phyloP scores from a whole-genome alignment of 2,797 vertebrate genomes.

The Sciurus carolinensis region DNA sequence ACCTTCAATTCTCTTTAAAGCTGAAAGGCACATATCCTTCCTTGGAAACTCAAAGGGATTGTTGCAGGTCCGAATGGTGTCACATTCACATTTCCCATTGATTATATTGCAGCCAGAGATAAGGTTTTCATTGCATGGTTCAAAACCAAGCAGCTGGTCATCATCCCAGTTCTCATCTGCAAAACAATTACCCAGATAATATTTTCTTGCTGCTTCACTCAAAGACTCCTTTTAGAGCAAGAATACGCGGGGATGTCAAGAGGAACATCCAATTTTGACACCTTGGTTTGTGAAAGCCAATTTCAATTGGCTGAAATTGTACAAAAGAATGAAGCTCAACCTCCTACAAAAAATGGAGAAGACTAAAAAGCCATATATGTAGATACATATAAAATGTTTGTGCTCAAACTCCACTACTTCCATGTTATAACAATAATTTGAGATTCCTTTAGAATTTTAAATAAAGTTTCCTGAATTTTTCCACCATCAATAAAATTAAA shows the following conservation, averaged over 20 bases:
- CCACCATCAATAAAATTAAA: neutral
- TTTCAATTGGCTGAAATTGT: neutral
- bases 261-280: neutral
- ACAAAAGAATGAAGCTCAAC: neutral
- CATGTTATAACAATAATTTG: neutral
- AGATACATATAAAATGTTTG: neutral
- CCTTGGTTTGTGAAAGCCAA: neutral
- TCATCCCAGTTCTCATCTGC: constrained; percentile 96
- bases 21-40: constrained; percentile 91
- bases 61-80: constrained; percentile 94
- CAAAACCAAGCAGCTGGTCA: constrained; percentile 95
- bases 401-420: neutral
- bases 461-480: neutral
- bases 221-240: constrained; percentile 21
- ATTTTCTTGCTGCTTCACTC: constrained; percentile 48
- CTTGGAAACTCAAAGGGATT: constrained; percentile 95
- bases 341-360: neutral
- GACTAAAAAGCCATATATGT: neutral
- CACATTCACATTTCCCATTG: constrained; percentile 94
- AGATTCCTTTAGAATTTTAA: neutral
- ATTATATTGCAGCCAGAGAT: constrained; percentile 96
- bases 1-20: constrained; percentile 95
- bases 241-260: neutral
- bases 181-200: constrained; percentile 83
- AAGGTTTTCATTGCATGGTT: constrained; percentile 96